Conservation (phyloP, 2,888 invertebrate genomes). For the Argynnis bischoffii region DNA sequence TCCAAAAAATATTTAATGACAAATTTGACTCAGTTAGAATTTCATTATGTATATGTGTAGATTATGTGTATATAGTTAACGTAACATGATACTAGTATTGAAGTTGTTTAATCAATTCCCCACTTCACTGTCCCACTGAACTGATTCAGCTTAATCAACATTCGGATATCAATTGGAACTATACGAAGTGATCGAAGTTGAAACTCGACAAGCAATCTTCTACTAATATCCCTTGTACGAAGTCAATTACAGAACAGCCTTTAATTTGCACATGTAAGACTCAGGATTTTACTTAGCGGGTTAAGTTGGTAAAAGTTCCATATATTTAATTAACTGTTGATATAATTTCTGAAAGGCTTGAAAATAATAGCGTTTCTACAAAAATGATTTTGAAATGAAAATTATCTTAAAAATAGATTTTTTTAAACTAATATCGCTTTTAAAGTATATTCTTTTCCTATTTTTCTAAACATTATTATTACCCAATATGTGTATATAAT, state of each 20-base stretch:
- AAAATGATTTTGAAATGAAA: too few relatives aligned
- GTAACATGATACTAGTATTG: not conserved
- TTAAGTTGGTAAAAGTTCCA: not conserved
- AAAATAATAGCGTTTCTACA: not conserved
- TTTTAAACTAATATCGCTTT: too few relatives aligned
- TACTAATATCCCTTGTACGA: slow-evolving; percentile 76
- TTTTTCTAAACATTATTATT: too few relatives aligned
- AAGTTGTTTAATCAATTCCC: slow-evolving; percentile 11
- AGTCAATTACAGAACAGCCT: slow-evolving; percentile 76
- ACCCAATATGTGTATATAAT: too few relatives aligned
- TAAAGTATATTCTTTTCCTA: too few relatives aligned
- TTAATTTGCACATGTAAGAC: slow-evolving; percentile 53
- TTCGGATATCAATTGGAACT: slow-evolving; percentile 67
- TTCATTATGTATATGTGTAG: too few relatives aligned
- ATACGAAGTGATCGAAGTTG: slow-evolving; percentile 70
- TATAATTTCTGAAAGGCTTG: not conserved
- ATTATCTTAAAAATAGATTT: too few relatives aligned
- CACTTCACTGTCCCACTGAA: slow-evolving; percentile 68
- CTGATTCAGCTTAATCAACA: slow-evolving; percentile 78
- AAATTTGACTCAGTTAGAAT: too few relatives aligned
- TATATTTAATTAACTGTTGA: not conserved
- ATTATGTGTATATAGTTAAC: too few relatives aligned
- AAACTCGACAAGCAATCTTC: slow-evolving; percentile 79
- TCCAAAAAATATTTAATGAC: too few relatives aligned
- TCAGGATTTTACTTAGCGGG: not conserved